phyloP scores from a whole-genome alignment of 2,113 vertebrate species.

The Morone saxatilis region DNA sequence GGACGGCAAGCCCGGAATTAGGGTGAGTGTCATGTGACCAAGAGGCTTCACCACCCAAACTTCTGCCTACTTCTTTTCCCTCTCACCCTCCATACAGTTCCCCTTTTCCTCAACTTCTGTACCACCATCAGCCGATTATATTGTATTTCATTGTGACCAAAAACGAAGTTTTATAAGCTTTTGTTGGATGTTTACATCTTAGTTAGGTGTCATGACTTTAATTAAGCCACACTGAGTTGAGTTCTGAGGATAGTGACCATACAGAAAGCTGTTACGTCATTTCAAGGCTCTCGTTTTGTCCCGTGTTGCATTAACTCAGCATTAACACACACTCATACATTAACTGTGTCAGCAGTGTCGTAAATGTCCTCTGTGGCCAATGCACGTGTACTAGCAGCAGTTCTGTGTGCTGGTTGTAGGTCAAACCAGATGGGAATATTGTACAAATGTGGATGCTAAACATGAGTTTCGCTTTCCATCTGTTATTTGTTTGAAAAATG shows the following conservation, averaged over 20 bases:
- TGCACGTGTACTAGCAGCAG: conserved; percentile 64
- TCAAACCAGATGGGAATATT: conserved; percentile 26
- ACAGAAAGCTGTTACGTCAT: conserved; percentile 19
- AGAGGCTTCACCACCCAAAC: conserved; percentile 74
- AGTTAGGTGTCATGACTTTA: background rate
- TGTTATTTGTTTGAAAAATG: conserved; percentile 18
- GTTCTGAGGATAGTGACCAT: conserved; percentile 11
- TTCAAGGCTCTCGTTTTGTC: conserved; percentile 64
- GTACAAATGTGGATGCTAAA: conserved; percentile 16
- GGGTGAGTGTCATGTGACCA: conserved; percentile 94
- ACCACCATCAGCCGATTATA: conserved; percentile 34
- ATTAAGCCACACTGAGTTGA: conserved; percentile 9
- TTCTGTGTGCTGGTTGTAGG: conserved; percentile 55
- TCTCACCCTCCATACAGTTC: conserved; percentile 45
- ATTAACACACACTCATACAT: conserved; percentile 86
- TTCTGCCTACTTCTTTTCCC: conserved; percentile 48
- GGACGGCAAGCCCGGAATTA: conserved; percentile 98
- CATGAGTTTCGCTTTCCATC: conserved; percentile 40
- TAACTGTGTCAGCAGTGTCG: conserved; percentile 77
- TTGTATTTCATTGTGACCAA: conserved; percentile 22
- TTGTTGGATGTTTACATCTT: background rate
- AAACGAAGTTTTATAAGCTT: conserved; percentile 2
- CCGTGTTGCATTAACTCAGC: conserved; percentile 80
- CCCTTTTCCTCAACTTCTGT: background rate
- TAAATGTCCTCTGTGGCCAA: conserved; percentile 61